phyloP scores from a whole-genome alignment of 2,113 vertebrate species.

The Otis tarda region DNA sequence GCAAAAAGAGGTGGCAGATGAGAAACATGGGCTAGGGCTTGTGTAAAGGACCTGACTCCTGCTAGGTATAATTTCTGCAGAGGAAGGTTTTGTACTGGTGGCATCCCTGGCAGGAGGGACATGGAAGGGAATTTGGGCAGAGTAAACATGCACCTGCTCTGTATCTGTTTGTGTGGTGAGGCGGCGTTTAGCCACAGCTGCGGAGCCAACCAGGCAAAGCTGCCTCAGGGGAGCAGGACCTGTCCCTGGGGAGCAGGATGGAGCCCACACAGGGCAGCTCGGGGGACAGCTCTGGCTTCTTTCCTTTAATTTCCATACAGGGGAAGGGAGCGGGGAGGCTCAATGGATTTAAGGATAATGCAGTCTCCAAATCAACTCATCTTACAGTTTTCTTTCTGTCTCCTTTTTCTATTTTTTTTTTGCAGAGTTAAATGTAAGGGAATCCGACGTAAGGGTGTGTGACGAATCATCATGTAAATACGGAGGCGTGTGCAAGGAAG shows the following conservation, averaged over 20 bases:
- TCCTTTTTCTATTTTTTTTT: not conserved
- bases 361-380: not conserved
- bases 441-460: conserved; percentile 85
- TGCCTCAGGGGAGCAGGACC: not conserved
- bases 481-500: conserved; percentile 90
- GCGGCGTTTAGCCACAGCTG: not conserved
- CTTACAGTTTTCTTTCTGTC: not conserved
- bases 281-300: not conserved
- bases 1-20: not conserved
- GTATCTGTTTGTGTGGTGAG: not conserved
- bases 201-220: not conserved
- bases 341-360: not conserved
- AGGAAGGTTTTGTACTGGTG: not conserved
- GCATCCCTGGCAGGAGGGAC: not conserved
- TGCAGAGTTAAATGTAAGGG: conserved; percentile 87
- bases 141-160: not conserved
- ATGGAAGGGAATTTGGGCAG: not conserved
- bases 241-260: not conserved
- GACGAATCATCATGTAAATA: conserved; percentile 91
- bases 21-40: fast-evolving
- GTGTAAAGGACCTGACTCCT: not conserved
- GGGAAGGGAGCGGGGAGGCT: not conserved
- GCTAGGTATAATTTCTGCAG: not conserved
- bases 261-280: not conserved
- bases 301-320: not conserved